These are phyloP conservation scores for Todus mexicanus DNA, from an alignment of 2,797 vertebrate genomes.

Conservation along the genomic window DNA sequence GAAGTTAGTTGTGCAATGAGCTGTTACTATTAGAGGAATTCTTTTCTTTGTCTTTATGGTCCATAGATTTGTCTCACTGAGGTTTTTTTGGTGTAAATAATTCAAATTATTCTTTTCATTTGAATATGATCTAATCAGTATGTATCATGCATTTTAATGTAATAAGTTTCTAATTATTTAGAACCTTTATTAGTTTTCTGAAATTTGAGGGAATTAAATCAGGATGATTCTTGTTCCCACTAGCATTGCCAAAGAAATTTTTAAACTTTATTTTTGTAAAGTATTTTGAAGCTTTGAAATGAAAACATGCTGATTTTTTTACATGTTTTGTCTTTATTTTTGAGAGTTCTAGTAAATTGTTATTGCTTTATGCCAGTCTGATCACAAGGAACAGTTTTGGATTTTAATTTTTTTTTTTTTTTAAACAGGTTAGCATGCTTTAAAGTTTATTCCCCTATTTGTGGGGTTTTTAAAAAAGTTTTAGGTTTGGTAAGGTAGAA, in stretches of 20 bases:
- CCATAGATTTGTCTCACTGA: neutral
- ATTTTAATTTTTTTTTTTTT: neutral
- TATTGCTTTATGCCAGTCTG: neutral
- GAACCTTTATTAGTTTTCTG: slow-evolving; percentile 20
- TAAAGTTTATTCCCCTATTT: neutral
- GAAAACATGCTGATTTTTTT: neutral
- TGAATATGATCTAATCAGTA: slow-evolving; percentile 51
- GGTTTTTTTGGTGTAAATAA: slow-evolving; percentile 34
- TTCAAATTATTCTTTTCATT: slow-evolving; percentile 46
- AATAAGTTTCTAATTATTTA: slow-evolving; percentile 56
- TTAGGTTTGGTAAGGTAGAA: neutral
- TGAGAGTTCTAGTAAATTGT: neutral
- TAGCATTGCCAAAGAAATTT: neutral
- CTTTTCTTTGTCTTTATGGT: slow-evolving; percentile 13
- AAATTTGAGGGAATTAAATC: slow-evolving; percentile 26
- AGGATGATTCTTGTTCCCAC: neutral
- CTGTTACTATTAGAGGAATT: slow-evolving; percentile 23
- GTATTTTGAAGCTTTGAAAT: neutral
- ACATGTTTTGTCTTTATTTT: neutral
- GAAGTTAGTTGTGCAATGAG: slow-evolving; percentile 24
- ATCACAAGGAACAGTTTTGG: neutral
- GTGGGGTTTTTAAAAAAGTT: neutral
- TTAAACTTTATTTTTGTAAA: neutral
- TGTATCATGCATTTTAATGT: slow-evolving; percentile 51
- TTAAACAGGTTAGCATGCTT: neutral